Evolutionary conservation across 2,113 vertebrate genomes (phyloP).

Genomic region (Crotalus tigris): DNA sequence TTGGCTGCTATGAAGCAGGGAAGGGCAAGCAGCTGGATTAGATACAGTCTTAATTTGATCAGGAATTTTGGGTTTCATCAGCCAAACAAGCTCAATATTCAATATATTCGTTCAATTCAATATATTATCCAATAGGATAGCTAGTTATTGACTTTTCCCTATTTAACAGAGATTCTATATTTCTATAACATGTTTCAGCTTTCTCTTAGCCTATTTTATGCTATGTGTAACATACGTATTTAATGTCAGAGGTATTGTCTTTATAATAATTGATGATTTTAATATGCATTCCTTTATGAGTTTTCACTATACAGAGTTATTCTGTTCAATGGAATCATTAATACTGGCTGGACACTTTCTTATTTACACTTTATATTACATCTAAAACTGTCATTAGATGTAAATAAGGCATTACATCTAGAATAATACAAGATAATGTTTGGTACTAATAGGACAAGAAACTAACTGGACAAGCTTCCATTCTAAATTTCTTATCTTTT

Average conservation of each 20-base stretch:
- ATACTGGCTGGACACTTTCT: not conserved
- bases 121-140: not conserved
- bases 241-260: slow-evolving; percentile 6
- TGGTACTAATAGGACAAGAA: not conserved
- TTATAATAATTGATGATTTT: not conserved
- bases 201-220: not conserved
- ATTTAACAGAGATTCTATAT: not conserved
- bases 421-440: not conserved
- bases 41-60: not conserved
- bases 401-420: not conserved
- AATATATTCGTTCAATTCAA: not conserved
- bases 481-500: not conserved
- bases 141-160: not conserved
- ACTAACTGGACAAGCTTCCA: not conserved
- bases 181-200: not conserved
- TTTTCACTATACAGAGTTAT: not conserved
- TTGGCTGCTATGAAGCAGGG: not conserved
- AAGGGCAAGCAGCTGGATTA: not conserved
- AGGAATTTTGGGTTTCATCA: not conserved
- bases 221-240: not conserved
- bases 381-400: not conserved
- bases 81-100: not conserved
- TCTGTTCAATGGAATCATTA: slow-evolving; percentile 11
- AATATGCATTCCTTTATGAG: not conserved
- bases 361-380: not conserved